Evolutionary conservation across 2,113 vertebrate genomes (phyloP).

Genomic region (Dipodomys ordii): DNA sequence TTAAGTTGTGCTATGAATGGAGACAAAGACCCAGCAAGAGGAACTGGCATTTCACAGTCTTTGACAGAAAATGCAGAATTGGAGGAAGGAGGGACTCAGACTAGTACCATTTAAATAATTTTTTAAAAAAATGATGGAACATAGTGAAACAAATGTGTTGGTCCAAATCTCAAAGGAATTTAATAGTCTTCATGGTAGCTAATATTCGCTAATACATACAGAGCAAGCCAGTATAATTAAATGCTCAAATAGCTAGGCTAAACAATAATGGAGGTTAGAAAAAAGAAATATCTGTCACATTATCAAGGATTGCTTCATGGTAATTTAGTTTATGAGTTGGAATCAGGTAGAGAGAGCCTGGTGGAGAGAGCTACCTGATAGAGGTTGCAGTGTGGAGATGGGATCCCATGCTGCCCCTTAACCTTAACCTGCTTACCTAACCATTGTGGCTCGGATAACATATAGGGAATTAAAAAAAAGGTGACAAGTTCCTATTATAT

Average conservation of each 20-base stretch:
- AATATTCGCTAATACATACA: not conserved
- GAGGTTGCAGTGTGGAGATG: not conserved
- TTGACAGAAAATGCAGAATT: not conserved
- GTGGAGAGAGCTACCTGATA: not conserved
- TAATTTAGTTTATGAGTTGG: not conserved
- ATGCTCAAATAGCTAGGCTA: not conserved
- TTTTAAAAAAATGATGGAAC: not conserved
- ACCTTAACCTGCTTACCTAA: not conserved
- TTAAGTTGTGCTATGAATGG: not conserved
- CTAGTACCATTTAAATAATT: not conserved
- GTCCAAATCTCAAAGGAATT: not conserved
- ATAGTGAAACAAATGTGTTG: not conserved
- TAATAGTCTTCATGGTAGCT: constrained; percentile 17
- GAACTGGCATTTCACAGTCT: not conserved
- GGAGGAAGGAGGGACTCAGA: not conserved
- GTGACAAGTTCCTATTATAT: not conserved
- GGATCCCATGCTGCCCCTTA: not conserved
- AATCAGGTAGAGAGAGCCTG: not conserved
- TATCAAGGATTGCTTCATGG: not conserved
- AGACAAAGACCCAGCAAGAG: not conserved
- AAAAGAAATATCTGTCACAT: not conserved
- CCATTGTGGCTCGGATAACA: not conserved
- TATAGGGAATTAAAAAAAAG: not conserved
- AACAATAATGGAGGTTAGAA: not conserved
- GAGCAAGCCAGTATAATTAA: not conserved